These are phyloP conservation scores for Myodes glareolus DNA, from an alignment of 2,113 vertebrate species.

Conservation along the genomic window DNA sequence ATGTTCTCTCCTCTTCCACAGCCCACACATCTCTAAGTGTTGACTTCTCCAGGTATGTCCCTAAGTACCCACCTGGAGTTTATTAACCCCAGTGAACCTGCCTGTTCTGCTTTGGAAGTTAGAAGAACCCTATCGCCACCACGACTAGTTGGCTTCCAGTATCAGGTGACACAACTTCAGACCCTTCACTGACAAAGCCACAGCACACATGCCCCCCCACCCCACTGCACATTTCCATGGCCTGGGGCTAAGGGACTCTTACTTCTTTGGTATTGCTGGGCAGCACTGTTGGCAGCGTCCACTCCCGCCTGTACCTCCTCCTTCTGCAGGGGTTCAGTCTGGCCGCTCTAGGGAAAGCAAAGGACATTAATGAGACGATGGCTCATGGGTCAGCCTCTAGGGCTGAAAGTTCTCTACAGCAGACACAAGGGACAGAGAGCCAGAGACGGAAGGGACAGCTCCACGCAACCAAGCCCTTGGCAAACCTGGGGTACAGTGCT, in stretches of 20 bases:
- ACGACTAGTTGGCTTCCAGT: neutral
- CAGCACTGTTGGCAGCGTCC: conserved; percentile 89
- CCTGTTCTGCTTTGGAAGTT: neutral
- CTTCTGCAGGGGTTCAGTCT: conserved; percentile 90
- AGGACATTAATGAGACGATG: neutral
- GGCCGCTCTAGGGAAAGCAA: conserved; percentile 83
- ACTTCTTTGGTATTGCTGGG: conserved; percentile 92
- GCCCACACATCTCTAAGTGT: neutral
- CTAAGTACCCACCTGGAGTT: neutral
- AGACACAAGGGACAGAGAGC: neutral
- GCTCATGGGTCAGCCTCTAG: neutral
- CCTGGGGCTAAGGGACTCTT: conserved; percentile 62
- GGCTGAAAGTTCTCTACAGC: neutral
- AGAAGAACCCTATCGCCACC: neutral
- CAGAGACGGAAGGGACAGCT: neutral
- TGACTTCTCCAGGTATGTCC: neutral
- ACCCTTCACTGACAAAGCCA: neutral
- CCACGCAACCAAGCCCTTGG: neutral
- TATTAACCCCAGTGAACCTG: neutral
- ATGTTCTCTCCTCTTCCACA: neutral
- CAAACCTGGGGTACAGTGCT: neutral
- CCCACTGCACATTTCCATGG: neutral
- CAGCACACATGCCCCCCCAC: neutral
- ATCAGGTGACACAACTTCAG: neutral
- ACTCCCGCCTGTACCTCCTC: conserved; percentile 96